phyloP scores from a whole-genome alignment of 92 coral and sea anemone genomes.

The Parazoanthus swiftii region DNA sequence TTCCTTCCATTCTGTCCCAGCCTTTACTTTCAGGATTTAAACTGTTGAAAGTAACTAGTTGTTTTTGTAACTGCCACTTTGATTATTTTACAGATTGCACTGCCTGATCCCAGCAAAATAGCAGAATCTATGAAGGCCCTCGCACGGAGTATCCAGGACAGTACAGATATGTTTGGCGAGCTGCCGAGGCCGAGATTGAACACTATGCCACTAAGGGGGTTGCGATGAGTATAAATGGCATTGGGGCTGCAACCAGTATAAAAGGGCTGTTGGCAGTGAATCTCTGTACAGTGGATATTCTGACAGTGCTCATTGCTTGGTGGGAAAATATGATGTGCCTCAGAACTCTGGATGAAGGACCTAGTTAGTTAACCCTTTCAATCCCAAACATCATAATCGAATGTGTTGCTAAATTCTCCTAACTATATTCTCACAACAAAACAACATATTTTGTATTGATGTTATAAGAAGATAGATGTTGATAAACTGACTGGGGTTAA shows the following conservation, averaged over 20 bases:
- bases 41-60: no score
- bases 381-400: neutral
- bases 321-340: neutral
- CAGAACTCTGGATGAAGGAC: neutral
- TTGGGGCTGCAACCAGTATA: neutral
- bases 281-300: neutral
- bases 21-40: no score
- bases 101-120: constrained; percentile 87
- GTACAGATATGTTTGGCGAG: constrained; percentile 90
- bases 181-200: constrained; percentile 87
- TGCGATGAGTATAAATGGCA: neutral
- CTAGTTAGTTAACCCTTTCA: neutral
- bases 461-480: no score
- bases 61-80: neutral
- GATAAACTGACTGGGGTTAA: no score
- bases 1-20: no score
- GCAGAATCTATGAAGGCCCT: constrained; percentile 94
- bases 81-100: constrained; percentile 48
- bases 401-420: neutral
- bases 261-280: neutral
- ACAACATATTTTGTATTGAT: no score
- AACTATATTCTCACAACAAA: no score
- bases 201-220: constrained; percentile 42
- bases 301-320: no score
- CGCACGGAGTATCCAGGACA: constrained; percentile 90